Percentiles rank a stretch among this genome's conserved stretches.
These are phyloP conservation scores for Pseudomugil gertrudae DNA, from an alignment of 2,797 vertebrate genomes.

Conservation along the genomic window DNA sequence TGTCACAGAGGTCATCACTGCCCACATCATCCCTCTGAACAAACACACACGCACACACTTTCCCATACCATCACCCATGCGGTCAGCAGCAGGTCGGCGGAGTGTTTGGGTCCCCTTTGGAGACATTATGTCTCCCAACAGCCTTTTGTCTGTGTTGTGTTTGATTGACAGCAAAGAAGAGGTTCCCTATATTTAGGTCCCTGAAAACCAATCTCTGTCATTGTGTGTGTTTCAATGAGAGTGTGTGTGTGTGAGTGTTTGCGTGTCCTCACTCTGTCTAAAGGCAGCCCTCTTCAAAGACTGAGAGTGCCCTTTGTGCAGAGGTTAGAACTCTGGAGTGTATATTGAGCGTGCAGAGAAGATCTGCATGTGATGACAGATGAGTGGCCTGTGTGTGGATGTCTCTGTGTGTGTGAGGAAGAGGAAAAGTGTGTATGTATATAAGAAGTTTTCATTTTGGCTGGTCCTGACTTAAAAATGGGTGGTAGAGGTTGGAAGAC, in stretches of 20 bases:
- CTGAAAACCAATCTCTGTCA: conserved; percentile 74
- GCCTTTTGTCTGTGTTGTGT: conserved; percentile 72
- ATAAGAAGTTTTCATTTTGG: background rate
- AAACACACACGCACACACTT: conserved; percentile 24
- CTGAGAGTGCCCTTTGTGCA: conserved; percentile 68
- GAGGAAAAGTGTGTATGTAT: conserved; percentile 16
- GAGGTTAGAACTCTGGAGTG: conserved; percentile 69
- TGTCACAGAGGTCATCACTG: conserved; percentile 32
- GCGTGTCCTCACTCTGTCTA: conserved; percentile 57
- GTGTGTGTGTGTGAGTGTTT: conserved; percentile 37
- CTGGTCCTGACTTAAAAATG: conserved; percentile 1
- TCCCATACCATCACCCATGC: conserved; percentile 44
- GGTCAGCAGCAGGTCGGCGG: conserved; percentile 65
- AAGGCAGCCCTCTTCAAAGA: conserved; percentile 76
- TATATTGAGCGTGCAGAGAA: conserved; percentile 60
- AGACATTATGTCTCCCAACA: conserved; percentile 68
- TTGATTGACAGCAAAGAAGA: conserved; percentile 78
- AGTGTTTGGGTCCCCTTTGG: conserved; percentile 42
- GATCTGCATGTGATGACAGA: conserved; percentile 66
- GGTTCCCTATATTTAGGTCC: conserved; percentile 79
- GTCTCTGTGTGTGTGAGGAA: conserved; percentile 20
- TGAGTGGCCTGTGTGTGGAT: conserved; percentile 31
- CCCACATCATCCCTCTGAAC: conserved; percentile 5
- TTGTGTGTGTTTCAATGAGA: conserved; percentile 50
- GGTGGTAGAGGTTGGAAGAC: background rate